Evolutionary conservation across 2,113 vertebrate species (phyloP), one percentile per base, ranked within the genome.

Genomic region (Fulica atra): DNA sequence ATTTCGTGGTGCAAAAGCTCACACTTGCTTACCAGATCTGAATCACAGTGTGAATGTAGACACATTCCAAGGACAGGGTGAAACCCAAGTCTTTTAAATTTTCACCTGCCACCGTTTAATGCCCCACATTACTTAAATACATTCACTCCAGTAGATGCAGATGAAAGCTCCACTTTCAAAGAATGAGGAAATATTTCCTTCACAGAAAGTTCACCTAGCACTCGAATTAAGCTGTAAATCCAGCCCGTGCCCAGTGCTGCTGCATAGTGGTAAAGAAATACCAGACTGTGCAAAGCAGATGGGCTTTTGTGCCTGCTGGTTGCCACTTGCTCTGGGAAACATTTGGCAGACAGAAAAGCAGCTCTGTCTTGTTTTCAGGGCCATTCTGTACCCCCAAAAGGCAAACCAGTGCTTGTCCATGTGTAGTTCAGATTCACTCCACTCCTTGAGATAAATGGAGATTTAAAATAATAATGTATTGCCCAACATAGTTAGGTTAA

Each of bases 41-140:
- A 73, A 36, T 42, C 19, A 35, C 13, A 53, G 51, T 53, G 25
- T 53, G 51, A 53, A 53, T 51, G 31, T 2, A 79, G 17, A 15
- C 0, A 0, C 12, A 11, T 16, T 42, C 64, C 36, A 29, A 56
- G 38, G 33, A 35, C 15, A n/a, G 36, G 13, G 4, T n/a, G 44
- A 92, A 83, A 72, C 42, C 40, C 19, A 20, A 77, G 5, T 50
- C 88, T 46, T 50, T 53, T 42, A 53, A 40, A 33, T 81, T 53
- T 73, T 73, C 40, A 46, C 8, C 21, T 51, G 28, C 42, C 72
- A 11, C 25, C 1, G 3, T 48, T 48, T 48, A 48, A 48, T 48
- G 48, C 48, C 48, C 19, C 59, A 46, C 13, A 11, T 26, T 12
- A 19, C 51, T 36, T 57, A 74, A 79, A 31, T 20, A 13, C 28